Conservation (phyloP, 2,797 vertebrate genomes). For the Paratrypauchen microcephalus region DNA sequence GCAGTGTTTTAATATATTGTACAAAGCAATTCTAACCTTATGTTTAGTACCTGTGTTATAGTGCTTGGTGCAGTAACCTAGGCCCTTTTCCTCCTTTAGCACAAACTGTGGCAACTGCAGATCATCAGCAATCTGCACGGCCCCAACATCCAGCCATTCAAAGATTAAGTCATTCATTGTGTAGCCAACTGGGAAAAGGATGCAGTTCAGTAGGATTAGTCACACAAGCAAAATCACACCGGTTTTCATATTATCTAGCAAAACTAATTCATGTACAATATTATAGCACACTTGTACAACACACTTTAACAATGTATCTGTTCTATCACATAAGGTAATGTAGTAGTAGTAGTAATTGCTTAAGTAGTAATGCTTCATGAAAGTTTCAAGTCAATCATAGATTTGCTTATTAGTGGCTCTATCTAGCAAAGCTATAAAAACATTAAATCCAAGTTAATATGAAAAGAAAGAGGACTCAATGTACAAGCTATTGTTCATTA, state of each 20-base stretch:
- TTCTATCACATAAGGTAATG: too few relatives aligned
- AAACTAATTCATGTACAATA: too few relatives aligned
- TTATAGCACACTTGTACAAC: too few relatives aligned
- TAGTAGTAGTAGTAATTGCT: too few relatives aligned
- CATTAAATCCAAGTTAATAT: not conserved
- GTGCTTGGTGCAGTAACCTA: slow-evolving; percentile 93
- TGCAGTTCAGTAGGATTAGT: not conserved
- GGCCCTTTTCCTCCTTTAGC: slow-evolving; percentile 89
- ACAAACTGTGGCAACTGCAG: slow-evolving; percentile 92
- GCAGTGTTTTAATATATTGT: slow-evolving; percentile 3
- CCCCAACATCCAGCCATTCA: slow-evolving; percentile 90
- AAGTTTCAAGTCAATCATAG: not conserved
- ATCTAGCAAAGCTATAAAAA: not conserved
- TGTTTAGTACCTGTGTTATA: slow-evolving; percentile 90
- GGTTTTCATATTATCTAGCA: not conserved
- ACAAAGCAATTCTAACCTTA: slow-evolving; percentile 28
- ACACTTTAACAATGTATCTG: too few relatives aligned
- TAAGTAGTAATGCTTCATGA: too few relatives aligned
- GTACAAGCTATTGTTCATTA: too few relatives aligned
- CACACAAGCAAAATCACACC: not conserved
- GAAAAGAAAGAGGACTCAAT: too few relatives aligned
- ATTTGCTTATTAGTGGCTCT: not conserved
- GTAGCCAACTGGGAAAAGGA: slow-evolving; percentile 84
- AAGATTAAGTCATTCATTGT: slow-evolving; percentile 97
- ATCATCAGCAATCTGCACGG: slow-evolving; percentile 92